Evolutionary conservation across 2,888 invertebrate genomes (phyloP).

Genomic region (Rotaria sp.): DNA sequence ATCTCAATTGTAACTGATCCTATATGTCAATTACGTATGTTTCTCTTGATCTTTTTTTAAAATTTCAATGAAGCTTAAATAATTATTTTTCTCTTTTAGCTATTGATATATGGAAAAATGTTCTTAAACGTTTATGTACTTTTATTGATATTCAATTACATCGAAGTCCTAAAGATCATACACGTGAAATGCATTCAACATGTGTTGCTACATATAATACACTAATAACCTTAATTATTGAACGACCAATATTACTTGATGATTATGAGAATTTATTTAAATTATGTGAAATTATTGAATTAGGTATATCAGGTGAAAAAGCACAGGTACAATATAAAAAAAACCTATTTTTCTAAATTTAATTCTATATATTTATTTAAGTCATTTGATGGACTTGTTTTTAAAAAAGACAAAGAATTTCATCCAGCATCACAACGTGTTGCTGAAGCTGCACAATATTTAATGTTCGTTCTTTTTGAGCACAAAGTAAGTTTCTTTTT

Average conservation of each 20-base stretch:
- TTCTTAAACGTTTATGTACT: conserved; percentile 92
- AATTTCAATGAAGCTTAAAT: too few species aligned
- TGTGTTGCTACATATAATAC: conserved; percentile 66
- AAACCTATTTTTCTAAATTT: background rate
- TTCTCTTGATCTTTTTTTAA: background rate
- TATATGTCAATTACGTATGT: conserved; percentile 26
- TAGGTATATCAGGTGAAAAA: conserved; percentile 91
- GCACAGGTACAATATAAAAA: conserved; percentile 57
- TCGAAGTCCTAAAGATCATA: conserved; percentile 60
- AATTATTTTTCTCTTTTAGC: conserved; percentile 43
- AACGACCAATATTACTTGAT: conserved; percentile 78
- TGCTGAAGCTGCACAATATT: conserved; percentile 87
- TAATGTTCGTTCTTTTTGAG: conserved; percentile 80
- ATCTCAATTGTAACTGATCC: conserved; percentile 18
- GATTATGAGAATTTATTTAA: conserved; percentile 85
- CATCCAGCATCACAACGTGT: conserved; percentile 96
- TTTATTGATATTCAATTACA: conserved; percentile 64
- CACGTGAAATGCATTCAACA: conserved; percentile 81
- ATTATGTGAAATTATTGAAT: conserved; percentile 88
- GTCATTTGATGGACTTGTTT: background rate
- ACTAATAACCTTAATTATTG: conserved; percentile 73
- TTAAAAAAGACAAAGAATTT: conserved; percentile 83
- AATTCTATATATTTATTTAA: background rate
- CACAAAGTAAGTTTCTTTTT: conserved; percentile 61
- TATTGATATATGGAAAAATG: conserved; percentile 52